A percentile compares a stretch with the other conserved stretches of the same genome.
Evolutionary conservation across 2,113 vertebrate species (phyloP).

Genomic region (Gasterosteus nipponicus): DNA sequence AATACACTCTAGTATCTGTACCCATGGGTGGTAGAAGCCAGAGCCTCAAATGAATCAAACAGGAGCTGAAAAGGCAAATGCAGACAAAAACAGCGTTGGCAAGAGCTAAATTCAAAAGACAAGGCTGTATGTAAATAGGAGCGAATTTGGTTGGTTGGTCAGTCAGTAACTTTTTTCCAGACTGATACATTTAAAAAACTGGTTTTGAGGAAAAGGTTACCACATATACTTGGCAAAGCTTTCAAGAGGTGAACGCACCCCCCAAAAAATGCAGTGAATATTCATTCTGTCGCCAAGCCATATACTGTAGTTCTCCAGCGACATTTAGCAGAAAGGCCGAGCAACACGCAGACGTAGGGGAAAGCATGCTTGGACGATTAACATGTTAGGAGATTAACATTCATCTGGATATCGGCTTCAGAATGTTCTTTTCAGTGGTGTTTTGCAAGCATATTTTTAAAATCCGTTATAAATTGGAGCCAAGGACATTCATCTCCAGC

Average conservation of each 20-base stretch:
- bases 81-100: constrained; percentile 12
- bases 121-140: background rate
- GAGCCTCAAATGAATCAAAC: constrained; percentile 63
- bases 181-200: background rate
- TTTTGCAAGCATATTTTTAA: background rate
- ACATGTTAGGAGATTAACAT: background rate
- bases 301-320: too few relatives aligned
- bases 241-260: background rate
- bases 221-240: background rate
- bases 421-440: background rate
- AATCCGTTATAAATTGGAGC: background rate
- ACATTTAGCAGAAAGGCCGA: too few relatives aligned
- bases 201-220: background rate
- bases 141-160: background rate
- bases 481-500: too few relatives aligned
- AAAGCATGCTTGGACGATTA: background rate
- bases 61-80: constrained; percentile 9
- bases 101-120: constrained; percentile 20
- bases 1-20: constrained; percentile 44
- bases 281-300: too few relatives aligned
- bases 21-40: constrained; percentile 36
- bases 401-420: background rate
- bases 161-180: background rate
- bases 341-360: background rate
- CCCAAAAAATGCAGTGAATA: background rate